phyloP scores from a whole-genome alignment of 2,113 vertebrate genomes.

The Leptocoma aspasia region DNA sequence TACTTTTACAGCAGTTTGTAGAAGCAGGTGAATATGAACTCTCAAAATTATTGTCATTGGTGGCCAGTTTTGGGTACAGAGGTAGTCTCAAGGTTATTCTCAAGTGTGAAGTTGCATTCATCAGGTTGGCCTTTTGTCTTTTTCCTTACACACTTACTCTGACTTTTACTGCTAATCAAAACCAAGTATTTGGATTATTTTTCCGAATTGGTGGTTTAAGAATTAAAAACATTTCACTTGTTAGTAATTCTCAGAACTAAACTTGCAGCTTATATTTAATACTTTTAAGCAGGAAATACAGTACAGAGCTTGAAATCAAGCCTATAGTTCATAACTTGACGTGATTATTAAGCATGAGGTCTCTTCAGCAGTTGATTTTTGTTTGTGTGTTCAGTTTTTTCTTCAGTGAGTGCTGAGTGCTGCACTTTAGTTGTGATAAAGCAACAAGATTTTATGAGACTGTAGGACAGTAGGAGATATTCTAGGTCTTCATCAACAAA shows the following conservation, averaged over 20 bases:
- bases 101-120: not conserved
- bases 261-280: not conserved
- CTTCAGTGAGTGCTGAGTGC: not conserved
- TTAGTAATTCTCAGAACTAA: not conserved
- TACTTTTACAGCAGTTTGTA: conserved; percentile 34
- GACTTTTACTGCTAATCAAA: not conserved
- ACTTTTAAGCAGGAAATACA: not conserved
- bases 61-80: conserved; percentile 1
- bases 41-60: not conserved
- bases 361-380: not conserved
- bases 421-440: not conserved
- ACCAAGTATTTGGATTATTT: not conserved
- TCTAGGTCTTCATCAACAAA: not conserved
- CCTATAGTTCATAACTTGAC: not conserved
- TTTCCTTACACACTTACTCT: not conserved
- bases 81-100: not conserved
- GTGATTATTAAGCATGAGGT: not conserved
- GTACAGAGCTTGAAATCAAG: not conserved
- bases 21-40: not conserved
- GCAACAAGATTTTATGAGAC: not conserved
- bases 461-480: not conserved
- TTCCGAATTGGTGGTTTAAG: not conserved
- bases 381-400: not conserved
- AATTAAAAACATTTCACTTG: not conserved
- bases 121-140: not conserved